Evolutionary conservation across 2,888 invertebrate species (phyloP), one percentile per base, ranked within the genome.

Genomic region (Lochmaea crataegi): DNA sequence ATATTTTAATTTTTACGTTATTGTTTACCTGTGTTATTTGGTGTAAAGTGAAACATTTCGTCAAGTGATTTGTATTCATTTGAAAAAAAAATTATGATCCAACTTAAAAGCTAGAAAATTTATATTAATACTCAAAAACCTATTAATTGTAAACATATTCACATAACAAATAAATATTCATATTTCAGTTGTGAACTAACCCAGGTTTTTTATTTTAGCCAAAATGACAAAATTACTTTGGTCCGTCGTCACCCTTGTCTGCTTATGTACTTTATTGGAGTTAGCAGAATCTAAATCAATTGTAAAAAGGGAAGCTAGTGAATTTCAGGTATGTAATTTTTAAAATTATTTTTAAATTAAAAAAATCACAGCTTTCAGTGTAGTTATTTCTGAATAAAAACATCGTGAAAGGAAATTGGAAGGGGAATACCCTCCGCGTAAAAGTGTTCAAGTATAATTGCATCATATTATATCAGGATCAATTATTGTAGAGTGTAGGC

Each of bases 191-290:
- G 45, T 63, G 72, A 14, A 42, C 18, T 41, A 42, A 66, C 57
- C n/a, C 73, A 71, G 71, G 45, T 75, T 68, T 77, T 77, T 72
- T 68, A 65, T 73, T 72, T 66, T 32, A 69, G 22, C 26, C 64
- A 85, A 80, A 76, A 86, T 86, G 86, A 84, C 78, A 78, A 83
- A 83, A 74, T 76, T 82, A 77, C 71, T 82, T 68, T 82, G 82
- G 79, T 76, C 80, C 51, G 76, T 82, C 32, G 79, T 81, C 60
- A 80, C 80, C 66, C 68, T 85, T 58, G 75, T 84, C 61, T 81
- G 82, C 74, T 75, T 85, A 70, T 76, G 80, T 65, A 77, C 80
- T 65, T 74, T 84, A 63, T 80, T 80, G 71, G 78, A 78, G 61
- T 73, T 79, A 48, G 81, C 80, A 38, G 83, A 85, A 79, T 78